A percentile compares a stretch with the other conserved stretches of the same genome.
These are phyloP conservation scores for Buathra laborator DNA, from an alignment of 2,888 invertebrate genomes.

Conservation along the genomic window DNA sequence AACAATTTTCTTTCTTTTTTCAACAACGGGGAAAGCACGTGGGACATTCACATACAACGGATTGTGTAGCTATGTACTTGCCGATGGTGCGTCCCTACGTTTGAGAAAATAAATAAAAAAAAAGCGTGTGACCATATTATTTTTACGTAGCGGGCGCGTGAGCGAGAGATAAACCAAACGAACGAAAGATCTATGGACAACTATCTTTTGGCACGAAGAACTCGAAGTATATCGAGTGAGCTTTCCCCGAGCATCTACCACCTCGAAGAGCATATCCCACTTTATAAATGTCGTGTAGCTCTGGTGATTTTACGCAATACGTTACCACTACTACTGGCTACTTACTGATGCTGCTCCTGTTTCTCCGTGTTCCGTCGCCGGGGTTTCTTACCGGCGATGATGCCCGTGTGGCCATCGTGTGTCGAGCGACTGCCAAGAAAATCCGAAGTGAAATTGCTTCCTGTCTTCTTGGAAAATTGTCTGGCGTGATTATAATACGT, in stretches of 20 bases:
- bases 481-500: slow-evolving; percentile 71
- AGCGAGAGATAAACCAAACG: not conserved
- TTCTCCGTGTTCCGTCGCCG: slow-evolving; percentile 14
- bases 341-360: slow-evolving; percentile 44
- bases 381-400: slow-evolving; percentile 34
- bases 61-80: not conserved
- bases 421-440: slow-evolving; percentile 77
- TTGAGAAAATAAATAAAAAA: not conserved
- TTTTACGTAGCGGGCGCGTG: slow-evolving; percentile 20
- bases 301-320: slow-evolving; percentile 71
- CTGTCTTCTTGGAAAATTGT: slow-evolving; percentile 79
- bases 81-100: not conserved
- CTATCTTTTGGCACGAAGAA: slow-evolving; percentile 68
- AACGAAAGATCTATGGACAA: slow-evolving; percentile 48
- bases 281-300: slow-evolving; percentile 55
- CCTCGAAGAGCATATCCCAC: slow-evolving; percentile 60
- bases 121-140: slow-evolving; percentile 1
- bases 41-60: not conserved
- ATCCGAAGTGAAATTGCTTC: slow-evolving; percentile 75
- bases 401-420: slow-evolving; percentile 62
- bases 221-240: slow-evolving; percentile 50
- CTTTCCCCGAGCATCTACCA: slow-evolving; percentile 54
- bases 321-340: slow-evolving; percentile 54
- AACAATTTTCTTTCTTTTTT: not conserved
- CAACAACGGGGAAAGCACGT: not conserved